Evolutionary conservation across 1,140 invertebrate genomes (phyloP).

Genomic region (Eueides isabella): DNA sequence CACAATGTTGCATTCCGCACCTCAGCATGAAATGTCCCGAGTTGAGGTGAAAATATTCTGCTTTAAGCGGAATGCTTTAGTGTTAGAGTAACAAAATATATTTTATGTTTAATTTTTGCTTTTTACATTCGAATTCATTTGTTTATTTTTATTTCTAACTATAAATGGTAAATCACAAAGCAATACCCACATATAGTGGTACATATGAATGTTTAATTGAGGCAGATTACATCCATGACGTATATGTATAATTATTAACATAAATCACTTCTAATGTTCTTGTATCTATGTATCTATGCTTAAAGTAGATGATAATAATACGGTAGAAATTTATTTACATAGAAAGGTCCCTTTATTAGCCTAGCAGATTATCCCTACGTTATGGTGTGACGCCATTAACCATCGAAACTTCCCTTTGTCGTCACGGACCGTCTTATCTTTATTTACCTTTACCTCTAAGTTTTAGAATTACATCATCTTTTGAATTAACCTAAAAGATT

Average conservation of each 20-base stretch:
- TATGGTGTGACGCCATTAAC: conserved; percentile 42
- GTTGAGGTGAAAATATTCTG: too few relatives aligned
- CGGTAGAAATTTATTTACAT: conserved; percentile 28
- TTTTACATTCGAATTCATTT: too few relatives aligned
- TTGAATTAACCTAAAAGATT: not conserved
- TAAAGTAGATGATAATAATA: conserved; percentile 27
- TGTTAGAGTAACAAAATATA: too few relatives aligned
- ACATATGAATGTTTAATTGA: not conserved
- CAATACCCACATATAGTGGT: not conserved
- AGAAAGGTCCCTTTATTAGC: conserved; percentile 44
- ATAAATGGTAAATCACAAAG: too few relatives aligned
- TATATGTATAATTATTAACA: not conserved
- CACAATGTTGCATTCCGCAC: too few relatives aligned
- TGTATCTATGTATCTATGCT: not conserved
- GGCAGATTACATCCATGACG: not conserved
- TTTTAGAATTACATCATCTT: conserved; percentile 17
- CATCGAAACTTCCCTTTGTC: conserved; percentile 40
- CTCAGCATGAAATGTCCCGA: too few relatives aligned
- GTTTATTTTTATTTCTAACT: too few relatives aligned
- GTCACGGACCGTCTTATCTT: conserved; percentile 44
- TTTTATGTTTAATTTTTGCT: too few relatives aligned
- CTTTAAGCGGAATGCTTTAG: too few relatives aligned
- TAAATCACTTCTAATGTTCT: not conserved
- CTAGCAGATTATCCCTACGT: conserved; percentile 40
- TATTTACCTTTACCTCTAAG: conserved; percentile 34